phyloP scores from a whole-genome alignment of 2,113 vertebrate species.

The Sapajus apella region DNA sequence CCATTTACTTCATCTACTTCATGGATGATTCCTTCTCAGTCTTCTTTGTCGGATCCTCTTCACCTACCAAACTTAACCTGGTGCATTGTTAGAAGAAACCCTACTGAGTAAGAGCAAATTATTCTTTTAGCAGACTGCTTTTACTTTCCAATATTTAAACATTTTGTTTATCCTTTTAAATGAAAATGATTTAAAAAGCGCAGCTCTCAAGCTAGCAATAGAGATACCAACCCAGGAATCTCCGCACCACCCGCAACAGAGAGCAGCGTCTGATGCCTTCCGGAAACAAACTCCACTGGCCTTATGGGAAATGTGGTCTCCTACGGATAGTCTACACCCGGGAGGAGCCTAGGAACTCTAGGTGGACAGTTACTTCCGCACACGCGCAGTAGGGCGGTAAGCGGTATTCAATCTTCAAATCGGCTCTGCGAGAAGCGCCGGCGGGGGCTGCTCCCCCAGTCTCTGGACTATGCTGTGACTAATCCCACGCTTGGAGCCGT shows the following conservation, averaged over 20 bases:
- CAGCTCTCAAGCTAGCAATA: rapidly evolving
- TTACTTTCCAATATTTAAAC: conserved; percentile 19
- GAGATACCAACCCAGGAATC: background rate
- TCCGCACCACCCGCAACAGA: background rate
- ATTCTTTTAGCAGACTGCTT: background rate
- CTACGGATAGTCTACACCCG: background rate
- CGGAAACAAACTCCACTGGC: background rate
- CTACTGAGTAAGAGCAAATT: background rate
- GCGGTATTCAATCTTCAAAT: background rate
- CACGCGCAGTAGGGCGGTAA: background rate
- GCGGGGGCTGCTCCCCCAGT: rapidly evolving
- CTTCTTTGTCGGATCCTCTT: background rate
- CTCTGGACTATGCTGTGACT: background rate
- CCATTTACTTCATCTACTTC: background rate
- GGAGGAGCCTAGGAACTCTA: conserved; percentile 21
- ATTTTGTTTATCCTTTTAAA: background rate
- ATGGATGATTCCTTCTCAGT: background rate
- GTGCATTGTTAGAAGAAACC: background rate
- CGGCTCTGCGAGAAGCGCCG: rapidly evolving
- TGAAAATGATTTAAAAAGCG: background rate
- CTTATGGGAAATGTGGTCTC: conserved; percentile 60
- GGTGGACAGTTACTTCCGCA: conserved; percentile 10
- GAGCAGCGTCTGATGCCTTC: background rate
- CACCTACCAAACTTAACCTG: background rate
- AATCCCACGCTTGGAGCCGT: background rate